These are phyloP conservation scores for Metridium senile DNA, from an alignment of 92 coral and sea anemone species.

Conservation along the genomic window DNA sequence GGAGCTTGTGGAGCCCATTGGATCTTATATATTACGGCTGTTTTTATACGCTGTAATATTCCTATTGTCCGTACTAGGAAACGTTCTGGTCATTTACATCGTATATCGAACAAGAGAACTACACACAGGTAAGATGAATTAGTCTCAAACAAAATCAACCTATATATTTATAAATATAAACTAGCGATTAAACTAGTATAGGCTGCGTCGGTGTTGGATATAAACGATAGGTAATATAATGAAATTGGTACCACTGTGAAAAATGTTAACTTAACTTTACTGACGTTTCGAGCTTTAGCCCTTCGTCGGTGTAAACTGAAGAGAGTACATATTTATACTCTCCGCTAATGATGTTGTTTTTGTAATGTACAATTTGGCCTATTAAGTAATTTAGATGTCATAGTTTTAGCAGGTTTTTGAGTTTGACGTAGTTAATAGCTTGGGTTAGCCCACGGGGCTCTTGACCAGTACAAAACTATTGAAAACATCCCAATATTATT, in stretches of 20 bases:
- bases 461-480: background rate
- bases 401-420: slow-evolving; percentile 13
- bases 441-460: background rate
- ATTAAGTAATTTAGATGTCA: background rate
- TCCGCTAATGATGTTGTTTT: no score
- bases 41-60: slow-evolving; percentile 59
- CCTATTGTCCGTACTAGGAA: slow-evolving; percentile 52
- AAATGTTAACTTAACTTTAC: no score
- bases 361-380: no score
- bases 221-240: no score
- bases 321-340: no score
- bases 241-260: no score
- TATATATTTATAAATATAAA: background rate
- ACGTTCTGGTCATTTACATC: slow-evolving; percentile 50
- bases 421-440: background rate
- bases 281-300: no score
- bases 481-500: background rate
- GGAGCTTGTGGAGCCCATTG: slow-evolving; percentile 50
- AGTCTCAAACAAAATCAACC: background rate
- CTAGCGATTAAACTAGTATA: no score
- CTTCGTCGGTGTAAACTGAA: no score
- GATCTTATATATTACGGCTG: slow-evolving; percentile 60
- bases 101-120: slow-evolving; percentile 63
- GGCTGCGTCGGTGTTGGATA: no score
- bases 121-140: slow-evolving; percentile 60